Conservation (phyloP, 2,113 vertebrate genomes). For the Poicephalus meyeri region DNA sequence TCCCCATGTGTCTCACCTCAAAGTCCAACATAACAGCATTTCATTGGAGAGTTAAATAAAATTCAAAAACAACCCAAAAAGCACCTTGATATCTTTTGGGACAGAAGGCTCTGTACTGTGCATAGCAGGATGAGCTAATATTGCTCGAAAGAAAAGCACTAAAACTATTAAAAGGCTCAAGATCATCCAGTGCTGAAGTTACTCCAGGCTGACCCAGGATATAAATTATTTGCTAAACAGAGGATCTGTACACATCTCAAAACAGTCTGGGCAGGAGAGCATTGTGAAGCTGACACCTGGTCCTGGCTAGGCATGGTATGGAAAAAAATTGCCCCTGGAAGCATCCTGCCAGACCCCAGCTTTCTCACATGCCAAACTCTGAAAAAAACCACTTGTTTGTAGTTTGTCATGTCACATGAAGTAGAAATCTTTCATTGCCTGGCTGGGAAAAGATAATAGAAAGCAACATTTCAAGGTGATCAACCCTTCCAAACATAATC, state of each 20-base stretch:
- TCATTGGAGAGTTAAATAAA: neutral
- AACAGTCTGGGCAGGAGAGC: neutral
- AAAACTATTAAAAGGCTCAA: neutral
- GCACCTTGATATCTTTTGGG: neutral
- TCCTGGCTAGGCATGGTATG: neutral
- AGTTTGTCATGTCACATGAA: neutral
- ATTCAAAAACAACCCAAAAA: neutral
- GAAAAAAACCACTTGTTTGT: neutral
- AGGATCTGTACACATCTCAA: neutral
- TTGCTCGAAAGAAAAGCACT: neutral
- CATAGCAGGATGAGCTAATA: neutral
- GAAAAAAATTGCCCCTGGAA: neutral
- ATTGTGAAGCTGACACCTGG: neutral
- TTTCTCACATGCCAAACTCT: neutral
- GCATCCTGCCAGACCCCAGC: neutral
- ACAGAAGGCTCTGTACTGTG: neutral
- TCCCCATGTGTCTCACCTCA: neutral
- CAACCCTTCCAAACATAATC: slow-evolving; percentile 32
- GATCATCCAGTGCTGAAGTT: neutral
- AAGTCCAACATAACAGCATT: neutral
- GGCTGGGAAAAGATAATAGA: neutral
- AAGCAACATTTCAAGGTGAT: slow-evolving; percentile 53
- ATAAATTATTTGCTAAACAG: neutral
- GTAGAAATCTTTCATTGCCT: slow-evolving; percentile 13
- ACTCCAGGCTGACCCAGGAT: neutral